These are phyloP conservation scores for Cinclus mexicanus DNA, from an alignment of 2,113 vertebrate species.

Conservation along the genomic window DNA sequence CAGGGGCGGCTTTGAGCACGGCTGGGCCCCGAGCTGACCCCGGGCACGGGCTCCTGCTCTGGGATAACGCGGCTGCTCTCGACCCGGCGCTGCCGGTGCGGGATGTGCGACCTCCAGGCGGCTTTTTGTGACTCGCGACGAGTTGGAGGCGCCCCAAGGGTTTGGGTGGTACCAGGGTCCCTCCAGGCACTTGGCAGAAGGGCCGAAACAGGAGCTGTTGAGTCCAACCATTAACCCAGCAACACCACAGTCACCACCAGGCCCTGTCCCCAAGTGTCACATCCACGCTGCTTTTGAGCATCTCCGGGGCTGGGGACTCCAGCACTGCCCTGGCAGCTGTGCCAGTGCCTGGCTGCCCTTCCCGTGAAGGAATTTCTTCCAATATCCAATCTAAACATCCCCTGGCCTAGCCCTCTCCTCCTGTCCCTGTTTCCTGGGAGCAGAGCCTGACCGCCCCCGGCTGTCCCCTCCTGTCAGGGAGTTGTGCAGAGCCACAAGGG, in stretches of 20 bases:
- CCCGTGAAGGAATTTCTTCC: not conserved
- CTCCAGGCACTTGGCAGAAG: not conserved
- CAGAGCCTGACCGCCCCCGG: not conserved
- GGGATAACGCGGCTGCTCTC: not conserved
- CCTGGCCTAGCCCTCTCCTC: not conserved
- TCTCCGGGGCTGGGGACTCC: not conserved
- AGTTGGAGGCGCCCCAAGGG: rapidly evolving
- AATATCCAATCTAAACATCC: rapidly evolving
- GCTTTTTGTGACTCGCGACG: rapidly evolving
- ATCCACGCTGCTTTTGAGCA: not conserved
- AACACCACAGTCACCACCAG: rapidly evolving
- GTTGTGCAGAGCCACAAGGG: not conserved
- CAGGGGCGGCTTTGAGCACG: not conserved
- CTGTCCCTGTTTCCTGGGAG: not conserved
- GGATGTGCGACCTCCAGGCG: not conserved
- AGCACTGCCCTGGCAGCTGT: not conserved
- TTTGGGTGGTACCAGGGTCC: not conserved
- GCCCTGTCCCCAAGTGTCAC: not conserved
- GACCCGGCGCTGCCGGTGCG: rapidly evolving
- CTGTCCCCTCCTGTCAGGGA: not conserved
- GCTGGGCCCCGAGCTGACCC: not conserved
- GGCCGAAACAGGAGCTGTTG: not conserved
- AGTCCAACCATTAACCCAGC: not conserved
- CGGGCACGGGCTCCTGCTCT: no score
- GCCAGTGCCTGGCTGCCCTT: not conserved